A percentile compares a stretch with the other conserved stretches of the same genome.
These are phyloP conservation scores for Prinia subflava DNA, from an alignment of 2,113 vertebrate species.

Conservation along the genomic window DNA sequence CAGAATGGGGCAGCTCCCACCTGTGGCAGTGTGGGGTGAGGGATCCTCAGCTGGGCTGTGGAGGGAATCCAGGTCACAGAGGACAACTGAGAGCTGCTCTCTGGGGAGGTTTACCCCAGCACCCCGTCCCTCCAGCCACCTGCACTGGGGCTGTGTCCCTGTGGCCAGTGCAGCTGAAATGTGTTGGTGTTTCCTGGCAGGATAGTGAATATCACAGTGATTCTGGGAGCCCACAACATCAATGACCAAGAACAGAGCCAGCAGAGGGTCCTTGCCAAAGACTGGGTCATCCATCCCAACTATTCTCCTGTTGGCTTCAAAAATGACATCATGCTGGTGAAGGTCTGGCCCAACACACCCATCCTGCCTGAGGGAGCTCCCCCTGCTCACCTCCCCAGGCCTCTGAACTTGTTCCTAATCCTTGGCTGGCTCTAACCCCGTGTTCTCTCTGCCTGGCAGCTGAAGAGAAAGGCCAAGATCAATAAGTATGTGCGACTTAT, in stretches of 20 bases:
- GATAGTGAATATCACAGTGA: too few relatives aligned
- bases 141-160: too few relatives aligned
- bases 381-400: neutral
- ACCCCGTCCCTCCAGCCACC: too few relatives aligned
- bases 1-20: too few relatives aligned
- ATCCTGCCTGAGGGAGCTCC: neutral
- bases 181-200: too few relatives aligned
- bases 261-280: accelerated
- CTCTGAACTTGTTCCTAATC: neutral
- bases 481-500: accelerated
- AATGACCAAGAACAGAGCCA: accelerated
- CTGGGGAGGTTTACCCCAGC: too few relatives aligned
- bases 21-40: too few relatives aligned
- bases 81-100: too few relatives aligned
- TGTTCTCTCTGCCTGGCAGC: neutral
- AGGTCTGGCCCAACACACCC: neutral
- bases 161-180: too few relatives aligned
- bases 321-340: neutral
- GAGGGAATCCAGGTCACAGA: too few relatives aligned
- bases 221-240: too few relatives aligned
- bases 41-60: too few relatives aligned
- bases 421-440: neutral
- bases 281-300: neutral
- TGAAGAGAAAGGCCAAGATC: accelerated
- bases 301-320: accelerated